phyloP scores from a whole-genome alignment of 2,113 vertebrate species.

The Pteronura brasiliensis region DNA sequence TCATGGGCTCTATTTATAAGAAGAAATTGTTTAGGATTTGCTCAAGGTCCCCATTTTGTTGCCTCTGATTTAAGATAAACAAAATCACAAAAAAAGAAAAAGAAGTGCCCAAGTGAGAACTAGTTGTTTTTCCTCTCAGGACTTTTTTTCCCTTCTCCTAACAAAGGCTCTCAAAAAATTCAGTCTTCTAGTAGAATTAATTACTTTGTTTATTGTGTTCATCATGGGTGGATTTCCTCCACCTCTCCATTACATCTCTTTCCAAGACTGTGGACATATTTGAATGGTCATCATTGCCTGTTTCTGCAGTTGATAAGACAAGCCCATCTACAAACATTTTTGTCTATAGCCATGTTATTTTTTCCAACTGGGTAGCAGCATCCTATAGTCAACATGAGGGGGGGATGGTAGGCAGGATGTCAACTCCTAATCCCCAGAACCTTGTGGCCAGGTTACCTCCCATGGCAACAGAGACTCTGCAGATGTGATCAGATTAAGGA shows the following conservation, averaged over 20 bases:
- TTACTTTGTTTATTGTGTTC: not conserved
- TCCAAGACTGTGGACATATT: rapidly evolving
- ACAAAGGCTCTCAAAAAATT: not conserved
- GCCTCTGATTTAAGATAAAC: not conserved
- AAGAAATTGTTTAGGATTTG: not conserved
- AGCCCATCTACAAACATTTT: not conserved
- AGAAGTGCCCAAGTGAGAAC: not conserved
- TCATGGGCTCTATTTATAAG: not conserved
- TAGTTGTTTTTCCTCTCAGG: not conserved
- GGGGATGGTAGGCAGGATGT: rapidly evolving
- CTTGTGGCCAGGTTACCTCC: not conserved
- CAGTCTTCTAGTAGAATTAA: not conserved
- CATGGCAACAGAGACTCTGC: not conserved
- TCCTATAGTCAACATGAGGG: rapidly evolving
- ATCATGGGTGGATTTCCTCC: rapidly evolving
- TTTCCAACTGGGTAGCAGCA: not conserved
- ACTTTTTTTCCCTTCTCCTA: not conserved
- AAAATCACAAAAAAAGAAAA: not conserved
- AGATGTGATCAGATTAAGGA: not conserved
- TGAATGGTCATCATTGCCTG: not conserved
- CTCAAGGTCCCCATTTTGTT: not conserved
- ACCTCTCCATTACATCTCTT: not conserved
- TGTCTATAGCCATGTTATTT: too few relatives aligned
- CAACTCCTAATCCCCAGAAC: not conserved
- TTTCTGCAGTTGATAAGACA: not conserved